phyloP scores from a whole-genome alignment of 2,797 vertebrate species.

The Odontamblyopus lacepedii region DNA sequence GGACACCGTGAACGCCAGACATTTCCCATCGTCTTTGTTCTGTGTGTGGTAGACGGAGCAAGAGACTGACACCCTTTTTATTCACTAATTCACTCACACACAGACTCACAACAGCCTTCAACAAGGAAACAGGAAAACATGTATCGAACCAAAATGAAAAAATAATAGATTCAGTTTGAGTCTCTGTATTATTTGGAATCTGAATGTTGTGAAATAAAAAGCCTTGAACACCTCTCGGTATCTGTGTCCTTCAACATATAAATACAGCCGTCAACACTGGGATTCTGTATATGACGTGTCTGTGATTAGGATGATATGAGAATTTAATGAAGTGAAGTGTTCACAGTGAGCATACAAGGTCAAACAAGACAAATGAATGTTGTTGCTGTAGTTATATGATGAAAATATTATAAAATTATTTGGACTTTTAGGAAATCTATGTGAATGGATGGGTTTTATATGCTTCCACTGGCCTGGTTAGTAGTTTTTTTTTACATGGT shows the following conservation, averaged over 20 bases:
- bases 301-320: conserved; percentile 11
- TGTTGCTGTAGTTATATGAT: no score
- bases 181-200: neutral
- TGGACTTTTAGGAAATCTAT: no score
- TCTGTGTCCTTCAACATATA: conserved; percentile 22
- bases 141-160: neutral
- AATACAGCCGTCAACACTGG: conserved; percentile 5
- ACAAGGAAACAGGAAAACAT: neutral
- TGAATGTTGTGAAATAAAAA: conserved; percentile 17
- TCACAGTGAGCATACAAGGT: no score
- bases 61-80: neutral
- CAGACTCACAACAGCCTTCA: neutral
- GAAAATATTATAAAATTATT: no score
- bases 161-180: neutral
- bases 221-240: neutral
- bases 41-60: conserved; percentile 20
- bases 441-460: no score
- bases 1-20: conserved; percentile 33
- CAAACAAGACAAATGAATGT: no score
- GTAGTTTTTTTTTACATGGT: no score
- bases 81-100: neutral
- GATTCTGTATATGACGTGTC: conserved; percentile 4
- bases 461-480: no score
- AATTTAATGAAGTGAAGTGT: no score
- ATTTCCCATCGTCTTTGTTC: conserved; percentile 44